These are phyloP conservation scores for Paramormyrops kingsleyae DNA, from an alignment of 2,113 vertebrate species.

Conservation along the genomic window DNA sequence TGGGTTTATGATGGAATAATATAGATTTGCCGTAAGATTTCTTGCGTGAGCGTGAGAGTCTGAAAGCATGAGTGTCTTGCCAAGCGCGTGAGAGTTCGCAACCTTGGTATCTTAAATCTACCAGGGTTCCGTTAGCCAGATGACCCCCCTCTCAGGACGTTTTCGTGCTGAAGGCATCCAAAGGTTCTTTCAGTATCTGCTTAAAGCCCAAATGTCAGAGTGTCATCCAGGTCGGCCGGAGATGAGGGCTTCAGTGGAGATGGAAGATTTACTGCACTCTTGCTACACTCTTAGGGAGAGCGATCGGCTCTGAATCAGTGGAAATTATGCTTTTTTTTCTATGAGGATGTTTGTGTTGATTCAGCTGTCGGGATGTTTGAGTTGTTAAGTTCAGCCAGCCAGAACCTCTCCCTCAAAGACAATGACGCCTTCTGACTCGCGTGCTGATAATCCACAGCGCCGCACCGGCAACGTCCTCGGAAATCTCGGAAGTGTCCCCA, in stretches of 20 bases:
- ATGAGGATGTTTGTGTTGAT: constrained; percentile 4
- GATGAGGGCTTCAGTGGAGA: background rate
- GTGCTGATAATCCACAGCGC: background rate
- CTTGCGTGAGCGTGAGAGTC: no score
- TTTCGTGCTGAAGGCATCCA: background rate
- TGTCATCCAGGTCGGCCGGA: background rate
- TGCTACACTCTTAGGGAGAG: background rate
- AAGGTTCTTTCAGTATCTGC: background rate
- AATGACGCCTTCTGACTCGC: background rate
- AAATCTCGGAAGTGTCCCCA: background rate
- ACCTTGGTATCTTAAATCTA: background rate
- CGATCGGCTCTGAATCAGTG: background rate
- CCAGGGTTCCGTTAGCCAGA: background rate
- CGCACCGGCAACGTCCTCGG: background rate
- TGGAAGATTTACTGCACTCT: no score
- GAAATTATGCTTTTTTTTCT: background rate
- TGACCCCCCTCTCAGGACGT: background rate
- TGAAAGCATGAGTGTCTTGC: no score
- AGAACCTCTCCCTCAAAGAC: background rate
- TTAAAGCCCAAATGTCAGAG: background rate
- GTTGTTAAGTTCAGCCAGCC: background rate
- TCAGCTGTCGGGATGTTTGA: constrained; percentile 14
- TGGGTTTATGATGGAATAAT: no score
- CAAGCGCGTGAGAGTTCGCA: no score
- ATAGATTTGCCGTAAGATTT: no score